Conservation (phyloP, 2,113 vertebrate genomes). For the Otis tarda region DNA sequence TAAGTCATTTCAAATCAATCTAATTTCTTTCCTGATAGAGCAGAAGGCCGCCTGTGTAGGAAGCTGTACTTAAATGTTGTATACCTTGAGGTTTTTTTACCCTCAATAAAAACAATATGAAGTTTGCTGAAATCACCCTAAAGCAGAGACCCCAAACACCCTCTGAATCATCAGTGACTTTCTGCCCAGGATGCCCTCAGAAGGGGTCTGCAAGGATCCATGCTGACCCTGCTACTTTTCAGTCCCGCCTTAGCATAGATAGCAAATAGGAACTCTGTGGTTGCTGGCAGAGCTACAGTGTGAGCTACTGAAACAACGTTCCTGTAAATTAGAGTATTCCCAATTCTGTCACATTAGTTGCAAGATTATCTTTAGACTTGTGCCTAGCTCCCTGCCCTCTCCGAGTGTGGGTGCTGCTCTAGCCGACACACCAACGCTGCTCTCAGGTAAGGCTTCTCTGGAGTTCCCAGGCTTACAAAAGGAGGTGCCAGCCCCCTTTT, state of each 20-base stretch:
- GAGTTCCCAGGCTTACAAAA: not conserved
- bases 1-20: not conserved
- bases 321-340: not conserved
- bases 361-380: not conserved
- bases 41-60: not conserved
- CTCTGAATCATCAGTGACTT: not conserved
- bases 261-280: not conserved
- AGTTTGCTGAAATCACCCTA: not conserved
- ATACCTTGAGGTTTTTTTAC: not conserved
- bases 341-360: not conserved
- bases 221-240: not conserved
- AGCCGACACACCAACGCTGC: accelerated
- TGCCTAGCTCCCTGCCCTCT: not conserved
- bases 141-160: not conserved
- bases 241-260: accelerated
- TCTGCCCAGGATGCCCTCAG: not conserved
- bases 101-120: not conserved
- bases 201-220: not conserved
- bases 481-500: not conserved
- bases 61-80: not conserved
- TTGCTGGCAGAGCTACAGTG: not conserved
- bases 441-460: not conserved
- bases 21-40: not conserved
- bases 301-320: accelerated
- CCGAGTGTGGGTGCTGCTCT: not conserved